Percentiles rank a stretch among this genome's conserved stretches.
Evolutionary conservation across 2,888 invertebrate species (phyloP).

Genomic region (Cerceris rybyensis): DNA sequence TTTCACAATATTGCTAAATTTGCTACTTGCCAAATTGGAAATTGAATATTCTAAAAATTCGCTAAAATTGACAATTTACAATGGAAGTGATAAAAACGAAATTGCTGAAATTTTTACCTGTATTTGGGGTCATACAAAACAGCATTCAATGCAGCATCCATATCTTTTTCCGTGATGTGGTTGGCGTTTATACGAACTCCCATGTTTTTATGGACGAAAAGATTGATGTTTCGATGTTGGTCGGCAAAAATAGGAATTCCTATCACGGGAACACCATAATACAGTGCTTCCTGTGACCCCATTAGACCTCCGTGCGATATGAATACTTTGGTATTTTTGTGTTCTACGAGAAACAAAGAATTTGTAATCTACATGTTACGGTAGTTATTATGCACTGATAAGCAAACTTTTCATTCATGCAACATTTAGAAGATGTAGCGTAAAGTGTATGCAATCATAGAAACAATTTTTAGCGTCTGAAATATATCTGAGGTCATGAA

Average conservation of each 20-base stretch:
- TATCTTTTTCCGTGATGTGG: slow-evolving; percentile 57
- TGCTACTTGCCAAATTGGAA: too few relatives aligned
- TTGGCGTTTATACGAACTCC: slow-evolving; percentile 57
- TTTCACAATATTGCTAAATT: too few relatives aligned
- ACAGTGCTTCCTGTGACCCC: slow-evolving; percentile 68
- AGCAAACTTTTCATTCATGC: too few relatives aligned
- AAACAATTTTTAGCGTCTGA: too few relatives aligned
- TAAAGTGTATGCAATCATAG: too few relatives aligned
- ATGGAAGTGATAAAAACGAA: neutral
- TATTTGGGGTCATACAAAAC: slow-evolving; percentile 67
- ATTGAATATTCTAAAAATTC: too few relatives aligned
- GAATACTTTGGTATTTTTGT: slow-evolving; percentile 78
- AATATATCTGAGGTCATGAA: too few relatives aligned
- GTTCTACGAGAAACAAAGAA: slow-evolving; percentile 52
- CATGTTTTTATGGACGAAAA: slow-evolving; percentile 62
- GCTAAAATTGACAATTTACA: neutral
- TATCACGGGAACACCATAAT: slow-evolving; percentile 66
- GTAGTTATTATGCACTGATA: neutral
- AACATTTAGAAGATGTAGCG: too few relatives aligned
- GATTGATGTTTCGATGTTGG: slow-evolving; percentile 68
- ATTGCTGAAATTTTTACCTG: slow-evolving; percentile 36
- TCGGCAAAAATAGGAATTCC: slow-evolving; percentile 69
- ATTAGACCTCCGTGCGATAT: slow-evolving; percentile 70
- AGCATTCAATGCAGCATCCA: slow-evolving; percentile 65
- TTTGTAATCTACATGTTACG: neutral